These are phyloP conservation scores for Onchidella celtica DNA, from an alignment of 2,888 invertebrate species.

Conservation along the genomic window DNA sequence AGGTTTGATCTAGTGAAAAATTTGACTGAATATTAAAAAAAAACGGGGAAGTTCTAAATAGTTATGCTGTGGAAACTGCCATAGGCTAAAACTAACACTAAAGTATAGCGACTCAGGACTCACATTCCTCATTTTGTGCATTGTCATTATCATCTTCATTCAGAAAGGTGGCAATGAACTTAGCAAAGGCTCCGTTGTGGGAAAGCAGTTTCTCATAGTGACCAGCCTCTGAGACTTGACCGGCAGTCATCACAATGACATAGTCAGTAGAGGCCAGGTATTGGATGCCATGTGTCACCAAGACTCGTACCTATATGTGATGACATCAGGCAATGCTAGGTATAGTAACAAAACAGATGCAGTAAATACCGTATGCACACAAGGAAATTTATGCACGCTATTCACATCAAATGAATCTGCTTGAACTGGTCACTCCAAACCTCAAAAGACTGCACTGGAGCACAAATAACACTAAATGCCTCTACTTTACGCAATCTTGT, in stretches of 20 bases:
- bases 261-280: slow-evolving; percentile 94
- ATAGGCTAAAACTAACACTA: too few relatives aligned
- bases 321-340: not conserved
- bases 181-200: slow-evolving; percentile 85
- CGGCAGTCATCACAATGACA: slow-evolving; percentile 93
- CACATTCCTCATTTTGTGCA: slow-evolving; percentile 67
- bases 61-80: too few relatives aligned
- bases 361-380: not conserved
- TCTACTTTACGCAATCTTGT: too few relatives aligned
- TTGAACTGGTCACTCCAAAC: too few relatives aligned
- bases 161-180: slow-evolving; percentile 82
- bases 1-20: too few relatives aligned
- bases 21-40: too few relatives aligned
- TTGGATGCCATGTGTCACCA: slow-evolving; percentile 97
- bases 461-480: too few relatives aligned
- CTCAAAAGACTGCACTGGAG: too few relatives aligned
- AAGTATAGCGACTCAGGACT: too few relatives aligned
- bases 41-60: too few relatives aligned
- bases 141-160: slow-evolving; percentile 75
- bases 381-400: too few relatives aligned
- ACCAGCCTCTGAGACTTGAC: slow-evolving; percentile 92
- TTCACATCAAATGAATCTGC: too few relatives aligned
- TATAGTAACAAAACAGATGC: not conserved
- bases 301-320: slow-evolving; percentile 89
- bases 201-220: slow-evolving; percentile 93